Evolutionary conservation across 2,797 vertebrate species (phyloP).

Genomic region (Typhlichthys eigenmanni): DNA sequence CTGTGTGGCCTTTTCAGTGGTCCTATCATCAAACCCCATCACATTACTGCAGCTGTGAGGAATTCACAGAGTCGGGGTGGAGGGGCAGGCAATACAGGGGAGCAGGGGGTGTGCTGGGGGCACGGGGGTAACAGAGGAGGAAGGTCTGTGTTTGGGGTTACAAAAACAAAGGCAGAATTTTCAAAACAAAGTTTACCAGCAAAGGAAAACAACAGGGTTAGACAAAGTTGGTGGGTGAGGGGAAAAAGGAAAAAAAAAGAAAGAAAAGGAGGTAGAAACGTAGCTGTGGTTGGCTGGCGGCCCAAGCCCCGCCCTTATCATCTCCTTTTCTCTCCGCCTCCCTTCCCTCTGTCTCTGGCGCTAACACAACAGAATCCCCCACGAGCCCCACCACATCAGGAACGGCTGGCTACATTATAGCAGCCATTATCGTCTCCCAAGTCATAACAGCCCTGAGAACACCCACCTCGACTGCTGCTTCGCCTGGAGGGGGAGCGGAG

Average conservation of each 20-base stretch:
- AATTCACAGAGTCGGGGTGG: constrained; percentile 65
- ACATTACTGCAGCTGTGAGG: constrained; percentile 70
- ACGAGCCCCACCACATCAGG: constrained; percentile 80
- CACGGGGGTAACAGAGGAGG: constrained; percentile 28
- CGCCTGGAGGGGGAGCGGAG: constrained; percentile 47
- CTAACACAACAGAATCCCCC: constrained; percentile 80
- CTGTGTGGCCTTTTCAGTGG: constrained; percentile 58
- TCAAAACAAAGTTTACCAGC: constrained; percentile 79
- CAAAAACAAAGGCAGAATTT: constrained; percentile 75
- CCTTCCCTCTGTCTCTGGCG: constrained; percentile 53
- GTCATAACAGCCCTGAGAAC: constrained; percentile 87
- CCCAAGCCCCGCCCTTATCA: constrained; percentile 53
- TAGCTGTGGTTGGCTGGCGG: constrained; percentile 64
- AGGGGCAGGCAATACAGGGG: constrained; percentile 58
- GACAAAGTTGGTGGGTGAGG: constrained; percentile 54
- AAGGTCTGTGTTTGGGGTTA: constrained; percentile 59
- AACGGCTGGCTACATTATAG: constrained; percentile 83
- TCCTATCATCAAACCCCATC: constrained; percentile 64
- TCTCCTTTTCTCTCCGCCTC: constrained; percentile 14
- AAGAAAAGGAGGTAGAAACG: constrained; percentile 48
- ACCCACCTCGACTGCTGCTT: constrained; percentile 83
- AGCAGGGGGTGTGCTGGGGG: constrained; percentile 28
- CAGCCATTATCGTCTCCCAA: constrained; percentile 88
- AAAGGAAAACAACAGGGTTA: constrained; percentile 70
- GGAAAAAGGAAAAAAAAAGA: constrained; percentile 27